These are phyloP conservation scores for Heliconius melpomene DNA, from an alignment of 1,140 invertebrate genomes.

Conservation along the genomic window DNA sequence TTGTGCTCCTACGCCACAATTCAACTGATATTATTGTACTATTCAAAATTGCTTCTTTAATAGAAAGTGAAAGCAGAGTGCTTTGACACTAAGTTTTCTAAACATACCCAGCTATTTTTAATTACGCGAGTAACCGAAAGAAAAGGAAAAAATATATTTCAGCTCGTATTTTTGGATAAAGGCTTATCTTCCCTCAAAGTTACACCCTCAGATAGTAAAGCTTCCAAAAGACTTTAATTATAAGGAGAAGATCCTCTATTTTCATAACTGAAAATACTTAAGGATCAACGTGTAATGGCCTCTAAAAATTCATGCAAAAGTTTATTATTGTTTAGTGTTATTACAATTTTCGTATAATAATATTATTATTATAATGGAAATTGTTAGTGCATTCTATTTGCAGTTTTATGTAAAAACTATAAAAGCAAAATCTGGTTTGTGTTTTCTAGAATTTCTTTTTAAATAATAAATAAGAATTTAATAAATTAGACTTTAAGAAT, in stretches of 20 bases:
- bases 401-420: neutral
- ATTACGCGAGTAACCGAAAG: neutral
- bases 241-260: constrained; percentile 27
- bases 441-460: constrained; percentile 3
- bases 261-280: constrained; percentile 31
- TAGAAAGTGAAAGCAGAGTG: too few species aligned
- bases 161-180: neutral
- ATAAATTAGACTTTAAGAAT: too few species aligned
- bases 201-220: neutral
- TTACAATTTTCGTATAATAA: constrained; percentile 13
- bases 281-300: constrained; percentile 34
- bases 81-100: too few species aligned
- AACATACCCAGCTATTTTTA: too few species aligned
- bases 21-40: too few species aligned
- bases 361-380: neutral
- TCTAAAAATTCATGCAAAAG: constrained; percentile 34
- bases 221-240: constrained; percentile 16
- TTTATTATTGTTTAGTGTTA: constrained; percentile 33
- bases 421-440: neutral
- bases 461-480: neutral
- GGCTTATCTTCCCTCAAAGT: neutral
- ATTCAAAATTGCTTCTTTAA: too few species aligned
- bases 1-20: too few species aligned
- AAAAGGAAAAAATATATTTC: neutral
- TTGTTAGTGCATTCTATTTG: neutral